Evolutionary conservation across 2,888 invertebrate genomes (phyloP), one percentile per base, ranked within the genome.

Genomic region (Molanna angustata): DNA sequence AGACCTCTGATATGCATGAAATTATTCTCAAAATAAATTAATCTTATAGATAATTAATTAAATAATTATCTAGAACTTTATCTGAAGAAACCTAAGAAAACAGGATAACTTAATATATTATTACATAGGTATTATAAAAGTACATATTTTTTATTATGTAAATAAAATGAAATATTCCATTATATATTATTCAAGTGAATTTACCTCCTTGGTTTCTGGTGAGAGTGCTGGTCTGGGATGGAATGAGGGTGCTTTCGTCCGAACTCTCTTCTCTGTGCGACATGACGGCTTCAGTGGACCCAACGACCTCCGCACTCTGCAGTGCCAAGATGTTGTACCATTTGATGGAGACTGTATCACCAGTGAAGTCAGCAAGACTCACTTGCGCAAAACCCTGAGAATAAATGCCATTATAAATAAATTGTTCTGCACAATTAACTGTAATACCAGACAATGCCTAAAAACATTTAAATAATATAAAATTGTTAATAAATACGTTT

Each of bases 271-370:
- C 96, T 67, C 87, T 74, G 71, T 71, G 19, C 72, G 66, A 63
- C 72, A 72, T 54, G 11, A 54, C 68, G n/a, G 74, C 64, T 49
- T 78, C 79, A 2, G 75, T 74, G 56, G 56, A 22, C 6, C 35
- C 17, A 16, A 20, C 22, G 14, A 22, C 49, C 22, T 53, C 52
- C 9, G 21, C 13, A 1, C 45, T 85, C 65, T 85, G 84, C 64
- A 88, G 84, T 69, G 92, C 90, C 49, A 96, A 80, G 58, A 96
- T 88, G 68, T 96, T 97, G 80, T 96, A 96, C 96, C 96, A 96
- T 69, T 92, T 91, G 19, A 85, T 81, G 13, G 89, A 86, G 37
- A 88, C 85, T 4, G 79, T 77, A 60, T 91, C 90, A 0, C 91
- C 85, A 66, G 90, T 90, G 70, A 94, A 96, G 72, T 96, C 95